phyloP scores from a whole-genome alignment of 2,113 vertebrate genomes.

The Uropsilus gracilis region DNA sequence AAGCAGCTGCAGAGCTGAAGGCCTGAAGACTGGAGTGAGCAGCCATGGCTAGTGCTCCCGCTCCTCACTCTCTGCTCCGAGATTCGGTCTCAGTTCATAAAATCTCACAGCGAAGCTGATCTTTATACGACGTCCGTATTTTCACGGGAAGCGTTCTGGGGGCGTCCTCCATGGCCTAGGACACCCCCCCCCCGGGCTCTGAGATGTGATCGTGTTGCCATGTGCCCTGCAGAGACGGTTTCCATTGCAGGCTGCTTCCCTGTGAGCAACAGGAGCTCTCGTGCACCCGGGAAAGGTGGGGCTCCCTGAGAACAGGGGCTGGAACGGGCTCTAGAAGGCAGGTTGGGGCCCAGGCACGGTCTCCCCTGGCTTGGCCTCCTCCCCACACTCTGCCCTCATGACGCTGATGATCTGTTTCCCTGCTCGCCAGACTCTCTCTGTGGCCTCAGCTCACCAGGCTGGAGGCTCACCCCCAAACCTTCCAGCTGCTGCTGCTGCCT shows the following conservation, averaged over 20 bases:
- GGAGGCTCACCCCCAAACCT: background rate
- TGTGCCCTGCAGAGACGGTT: background rate
- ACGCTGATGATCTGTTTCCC: no score
- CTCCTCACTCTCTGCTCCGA: background rate
- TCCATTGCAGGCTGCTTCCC: background rate
- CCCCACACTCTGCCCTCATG: no score
- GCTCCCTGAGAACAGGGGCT: background rate
- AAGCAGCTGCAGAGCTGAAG: no score
- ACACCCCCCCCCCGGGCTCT: background rate
- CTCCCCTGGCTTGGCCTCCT: background rate
- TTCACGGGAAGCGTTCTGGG: background rate
- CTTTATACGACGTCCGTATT: background rate
- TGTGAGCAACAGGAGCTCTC: background rate
- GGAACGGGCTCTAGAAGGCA: background rate
- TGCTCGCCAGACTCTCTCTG: background rate
- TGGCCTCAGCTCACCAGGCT: background rate
- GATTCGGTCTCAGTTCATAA: background rate
- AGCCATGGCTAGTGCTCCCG: background rate
- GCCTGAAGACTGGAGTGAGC: no score
- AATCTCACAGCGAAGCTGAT: background rate
- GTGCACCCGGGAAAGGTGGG: background rate
- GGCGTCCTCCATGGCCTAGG: no score
- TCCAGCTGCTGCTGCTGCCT: no score
- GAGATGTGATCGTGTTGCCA: background rate
- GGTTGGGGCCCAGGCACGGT: rapidly evolving